Evolutionary conservation across 2,888 invertebrate genomes (phyloP), one percentile per base, ranked within the genome.

Genomic region (Chrysomela aeneicollis): DNA sequence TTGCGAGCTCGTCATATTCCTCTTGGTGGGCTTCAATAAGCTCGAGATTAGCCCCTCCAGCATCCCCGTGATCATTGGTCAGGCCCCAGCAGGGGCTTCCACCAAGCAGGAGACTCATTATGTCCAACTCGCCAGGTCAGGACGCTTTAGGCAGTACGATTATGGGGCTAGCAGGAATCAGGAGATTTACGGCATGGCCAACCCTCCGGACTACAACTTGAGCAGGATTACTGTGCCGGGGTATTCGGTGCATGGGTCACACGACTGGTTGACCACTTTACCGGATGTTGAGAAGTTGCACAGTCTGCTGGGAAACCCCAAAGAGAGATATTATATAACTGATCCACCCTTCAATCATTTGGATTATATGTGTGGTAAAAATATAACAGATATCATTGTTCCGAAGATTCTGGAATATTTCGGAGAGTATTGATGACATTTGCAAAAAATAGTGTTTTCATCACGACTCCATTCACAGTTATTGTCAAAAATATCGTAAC

Each of bases 101-200:
- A 86, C 88, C 0, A 87, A 87, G 73, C 92, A 92, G 78, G 78
- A 93, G 6, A 82, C 88, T 3, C 94, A 94, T 79, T 93, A 87
- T 76, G 89, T 84, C 0, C 94, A 94, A 82, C 84, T 87, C 19
- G 85, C 89, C 18, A 75, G 79, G 10, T 85, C 85, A 42, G 79
- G 81, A 37, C 63, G 78, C 1, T 88, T 88, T 77, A 82, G 86
- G 22, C 85, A 87, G 42, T 35, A 9, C 30, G 87, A 42, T 42
- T 42, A 42, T 15, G 42, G 42, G 3, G 4, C 42, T 2, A 4
- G 12, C 42, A 58, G 58, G 21, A 80, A 78, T 67, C 46, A 73
- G 53, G 58, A 50, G 6, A 69, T 61, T 32, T 85, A 84, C 70
- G 79, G 78, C 17, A 67, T 73, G 12, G 57, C 73, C 0, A 60